Evolutionary conservation across 2,113 vertebrate species (phyloP).

Genomic region (Nycticebus coucang): DNA sequence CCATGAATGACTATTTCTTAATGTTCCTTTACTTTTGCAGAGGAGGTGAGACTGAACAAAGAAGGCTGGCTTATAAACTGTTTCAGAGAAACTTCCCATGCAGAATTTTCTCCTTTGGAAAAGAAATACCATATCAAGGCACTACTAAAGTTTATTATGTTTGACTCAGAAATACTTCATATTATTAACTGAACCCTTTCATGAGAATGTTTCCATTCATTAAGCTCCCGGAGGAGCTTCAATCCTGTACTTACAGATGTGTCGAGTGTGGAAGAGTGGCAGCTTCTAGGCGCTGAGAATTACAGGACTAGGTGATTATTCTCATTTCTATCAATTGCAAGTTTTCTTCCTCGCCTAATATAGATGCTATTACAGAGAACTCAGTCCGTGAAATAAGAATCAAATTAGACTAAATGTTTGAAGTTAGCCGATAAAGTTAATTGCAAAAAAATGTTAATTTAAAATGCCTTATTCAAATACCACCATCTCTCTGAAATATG

Average conservation of each 20-base stretch:
- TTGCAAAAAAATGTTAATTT: not conserved
- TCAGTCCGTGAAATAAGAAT: not conserved
- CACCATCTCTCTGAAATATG: not conserved
- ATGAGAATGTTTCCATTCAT: not conserved
- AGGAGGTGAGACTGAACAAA: not conserved
- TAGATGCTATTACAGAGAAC: not conserved
- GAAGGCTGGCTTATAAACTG: not conserved
- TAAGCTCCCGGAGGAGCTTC: not conserved
- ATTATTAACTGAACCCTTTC: not conserved
- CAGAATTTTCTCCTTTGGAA: not conserved
- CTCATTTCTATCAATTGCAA: not conserved
- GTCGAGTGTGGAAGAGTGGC: accelerated
- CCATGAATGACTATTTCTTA: not conserved
- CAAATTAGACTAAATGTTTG: not conserved
- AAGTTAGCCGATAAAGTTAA: not conserved
- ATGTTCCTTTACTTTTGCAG: not conserved
- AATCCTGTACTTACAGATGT: too few species aligned
- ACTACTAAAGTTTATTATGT: not conserved
- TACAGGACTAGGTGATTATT: not conserved
- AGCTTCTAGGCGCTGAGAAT: not conserved
- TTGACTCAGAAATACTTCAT: not conserved
- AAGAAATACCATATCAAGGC: not conserved
- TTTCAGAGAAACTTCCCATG: not conserved
- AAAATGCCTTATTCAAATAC: not conserved
- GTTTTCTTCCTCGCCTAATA: not conserved